phyloP scores from a whole-genome alignment of 2,888 invertebrate genomes.

The Stictocephala bisonia region DNA sequence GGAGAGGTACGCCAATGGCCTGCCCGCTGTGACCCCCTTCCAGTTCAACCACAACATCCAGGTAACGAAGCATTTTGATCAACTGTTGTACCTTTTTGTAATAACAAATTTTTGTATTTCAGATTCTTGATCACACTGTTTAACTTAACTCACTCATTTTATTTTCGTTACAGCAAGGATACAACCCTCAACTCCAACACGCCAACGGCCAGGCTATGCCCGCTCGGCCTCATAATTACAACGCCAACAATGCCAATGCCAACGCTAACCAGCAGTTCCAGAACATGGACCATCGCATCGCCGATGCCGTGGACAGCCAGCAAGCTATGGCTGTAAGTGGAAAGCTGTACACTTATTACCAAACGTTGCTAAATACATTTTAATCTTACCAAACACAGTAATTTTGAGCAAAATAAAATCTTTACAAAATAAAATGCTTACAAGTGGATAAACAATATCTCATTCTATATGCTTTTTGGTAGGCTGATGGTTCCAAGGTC shows the following conservation, averaged over 20 bases:
- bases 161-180: conserved; percentile 63
- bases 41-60: conserved; percentile 64
- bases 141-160: too few species aligned
- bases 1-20: conserved; percentile 67
- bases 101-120: too few species aligned
- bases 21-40: conserved; percentile 66
- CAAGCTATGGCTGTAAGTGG: conserved; percentile 18
- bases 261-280: conserved; percentile 64
- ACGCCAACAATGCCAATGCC: conserved; percentile 64
- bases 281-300: conserved; percentile 69
- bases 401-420: too few species aligned
- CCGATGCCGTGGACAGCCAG: conserved; percentile 69
- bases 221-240: conserved; percentile 67
- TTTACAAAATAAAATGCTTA: too few species aligned
- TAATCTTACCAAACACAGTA: too few species aligned
- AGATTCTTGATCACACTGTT: too few species aligned
- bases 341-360: too few species aligned
- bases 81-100: too few species aligned
- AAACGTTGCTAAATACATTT: too few species aligned
- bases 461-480: too few species aligned
- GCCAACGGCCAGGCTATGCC: conserved; percentile 70
- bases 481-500: conserved; percentile 68
- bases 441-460: too few species aligned
- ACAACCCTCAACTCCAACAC: conserved; percentile 69
- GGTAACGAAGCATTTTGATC: too few species aligned